Conservation (phyloP, 2,113 vertebrate species). For the Candoia aspera region DNA sequence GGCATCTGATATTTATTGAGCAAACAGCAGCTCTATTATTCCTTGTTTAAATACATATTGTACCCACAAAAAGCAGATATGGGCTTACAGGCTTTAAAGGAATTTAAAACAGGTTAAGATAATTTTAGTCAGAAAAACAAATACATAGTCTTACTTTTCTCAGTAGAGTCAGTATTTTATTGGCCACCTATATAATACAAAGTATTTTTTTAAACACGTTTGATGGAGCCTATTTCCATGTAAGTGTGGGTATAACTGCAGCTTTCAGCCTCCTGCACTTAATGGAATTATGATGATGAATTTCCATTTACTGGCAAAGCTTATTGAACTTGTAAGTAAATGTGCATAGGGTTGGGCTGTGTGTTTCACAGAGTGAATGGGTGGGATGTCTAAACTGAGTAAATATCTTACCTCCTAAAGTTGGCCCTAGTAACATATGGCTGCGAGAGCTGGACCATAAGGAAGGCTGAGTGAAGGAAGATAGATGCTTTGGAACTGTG, state of each 20-base stretch:
- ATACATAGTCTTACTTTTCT: neutral
- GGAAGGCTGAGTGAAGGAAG: too few relatives aligned
- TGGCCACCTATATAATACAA: neutral
- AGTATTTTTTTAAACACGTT: neutral
- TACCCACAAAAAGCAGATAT: neutral
- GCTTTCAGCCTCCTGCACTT: neutral
- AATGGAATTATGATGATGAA: neutral
- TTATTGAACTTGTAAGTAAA: neutral
- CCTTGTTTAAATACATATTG: neutral
- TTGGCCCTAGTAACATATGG: too few relatives aligned
- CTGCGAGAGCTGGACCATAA: too few relatives aligned
- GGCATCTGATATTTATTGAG: constrained; percentile 6
- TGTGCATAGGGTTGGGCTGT: neutral
- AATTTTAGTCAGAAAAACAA: neutral
- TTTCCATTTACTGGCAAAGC: neutral
- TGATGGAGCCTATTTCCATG: neutral
- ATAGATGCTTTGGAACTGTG: too few relatives aligned
- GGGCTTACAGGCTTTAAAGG: neutral
- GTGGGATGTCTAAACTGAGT: too few relatives aligned
- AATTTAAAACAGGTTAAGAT: neutral
- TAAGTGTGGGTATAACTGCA: neutral
- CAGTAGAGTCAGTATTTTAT: neutral
- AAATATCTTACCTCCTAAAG: too few relatives aligned
- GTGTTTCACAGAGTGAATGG: neutral
- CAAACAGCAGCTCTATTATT: neutral